Percentiles rank a stretch among this genome's conserved stretches.
Conservation (phyloP, 2,888 invertebrate genomes). For the Lasioglossum leucozonium region DNA sequence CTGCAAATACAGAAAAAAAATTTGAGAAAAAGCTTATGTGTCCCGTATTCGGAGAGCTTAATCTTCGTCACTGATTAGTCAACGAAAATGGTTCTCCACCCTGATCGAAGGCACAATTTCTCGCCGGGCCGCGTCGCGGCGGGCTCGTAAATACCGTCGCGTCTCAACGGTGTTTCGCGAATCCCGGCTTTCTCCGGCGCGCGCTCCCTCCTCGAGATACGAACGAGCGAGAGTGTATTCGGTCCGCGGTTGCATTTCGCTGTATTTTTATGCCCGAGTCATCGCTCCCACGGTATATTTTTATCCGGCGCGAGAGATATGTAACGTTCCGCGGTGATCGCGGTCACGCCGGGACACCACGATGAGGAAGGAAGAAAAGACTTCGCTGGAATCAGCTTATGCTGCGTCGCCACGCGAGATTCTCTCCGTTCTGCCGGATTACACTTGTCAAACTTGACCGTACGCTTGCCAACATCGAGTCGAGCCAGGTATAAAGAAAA, state of each 20-base stretch:
- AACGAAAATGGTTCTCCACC: neutral
- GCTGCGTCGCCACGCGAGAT: neutral
- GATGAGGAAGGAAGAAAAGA: slow-evolving; percentile 37
- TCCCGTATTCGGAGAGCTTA: no score
- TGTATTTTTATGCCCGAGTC: slow-evolving; percentile 84
- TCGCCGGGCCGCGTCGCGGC: slow-evolving; percentile 44
- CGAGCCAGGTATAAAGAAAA: no score
- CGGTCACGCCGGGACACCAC: slow-evolving; percentile 39
- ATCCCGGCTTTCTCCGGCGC: slow-evolving; percentile 44
- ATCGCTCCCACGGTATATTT: slow-evolving; percentile 84
- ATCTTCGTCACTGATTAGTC: neutral
- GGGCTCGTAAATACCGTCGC: slow-evolving; percentile 72
- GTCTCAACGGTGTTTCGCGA: slow-evolving; percentile 70
- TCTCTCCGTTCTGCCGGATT: neutral
- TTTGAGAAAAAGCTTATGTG: no score
- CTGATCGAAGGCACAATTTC: slow-evolving; percentile 4
- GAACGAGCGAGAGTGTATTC: slow-evolving; percentile 40
- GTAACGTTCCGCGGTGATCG: slow-evolving; percentile 69
- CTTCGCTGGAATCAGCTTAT: slow-evolving; percentile 6
- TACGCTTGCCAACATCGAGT: no score
- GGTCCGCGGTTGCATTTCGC: slow-evolving; percentile 79
- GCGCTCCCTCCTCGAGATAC: slow-evolving; percentile 50
- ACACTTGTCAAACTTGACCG: neutral
- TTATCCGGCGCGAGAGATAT: slow-evolving; percentile 78
- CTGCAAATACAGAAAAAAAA: no score